Base-by-base conservation (phyloP, 2,888 invertebrate genomes). In the Patella ulyssiponensis region DNA sequence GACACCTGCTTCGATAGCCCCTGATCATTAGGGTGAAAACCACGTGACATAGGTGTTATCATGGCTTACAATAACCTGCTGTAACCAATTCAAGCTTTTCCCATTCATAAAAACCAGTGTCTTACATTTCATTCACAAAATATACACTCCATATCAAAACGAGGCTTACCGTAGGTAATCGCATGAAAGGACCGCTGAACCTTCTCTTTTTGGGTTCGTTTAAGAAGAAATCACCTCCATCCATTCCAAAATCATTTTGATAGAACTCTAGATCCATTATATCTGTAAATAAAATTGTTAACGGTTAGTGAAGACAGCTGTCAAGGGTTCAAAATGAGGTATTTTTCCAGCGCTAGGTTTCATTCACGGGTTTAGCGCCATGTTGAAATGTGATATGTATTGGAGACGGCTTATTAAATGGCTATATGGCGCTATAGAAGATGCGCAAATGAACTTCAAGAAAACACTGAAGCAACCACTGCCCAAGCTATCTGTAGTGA, bases 221-320 rank as follows among this genome's bases (percentile, higher is more conserved):
- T 77, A 20, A 73, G 77, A 73, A 80, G 64, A 64, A 80, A 53
- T 80, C 78, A 20, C 77, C 75, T 51, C 73, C 78, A 23, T 80
- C 80, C 80, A 80, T 80, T 23, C 75, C 77, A 71, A 74, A 80
- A 70, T 80, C 80, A 20, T 70, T 72, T 69, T 80, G 78, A 71
- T 78, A 78, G 23, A 80, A 73, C 23, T 80, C 80, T 71, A 80
- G 75, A 71, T 80, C 80, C 80, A 80, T 80, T 70, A 70, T 75
- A 75, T 77, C 64, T 64, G 64, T 23, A 64, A 64, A 20, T 20
- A 64, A 14, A 64, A 11, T 11, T 64, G 20, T 64, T 20, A 15
- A 20, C 15, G 2, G 17, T 64, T 64, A 14, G 20, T 11, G 23
- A 11, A 64, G 15, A 56, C 23, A 23, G 64, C 20, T 23, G 20